Base-by-base conservation (phyloP, 1,140 invertebrate species). In the Diachasmimorpha longicaudata region DNA sequence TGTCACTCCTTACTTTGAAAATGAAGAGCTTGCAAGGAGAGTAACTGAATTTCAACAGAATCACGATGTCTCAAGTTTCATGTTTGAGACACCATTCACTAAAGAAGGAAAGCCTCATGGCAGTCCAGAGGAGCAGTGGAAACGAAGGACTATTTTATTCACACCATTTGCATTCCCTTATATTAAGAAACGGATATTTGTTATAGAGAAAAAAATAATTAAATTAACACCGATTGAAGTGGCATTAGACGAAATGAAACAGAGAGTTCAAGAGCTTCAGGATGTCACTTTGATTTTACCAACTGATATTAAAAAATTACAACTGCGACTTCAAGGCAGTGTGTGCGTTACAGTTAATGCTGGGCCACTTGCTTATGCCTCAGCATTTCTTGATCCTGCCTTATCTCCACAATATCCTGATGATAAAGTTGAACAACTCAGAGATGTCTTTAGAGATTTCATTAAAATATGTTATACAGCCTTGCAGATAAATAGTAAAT, bases 341-440 rank as follows among this genome's bases (percentile, higher is more conserved):
- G 94, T 98, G 75, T 96, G 95, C 84, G 96, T 97, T 10, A 96
- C 97, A 85, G 97, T 98, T 0, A 97, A 98, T 90, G 96, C 96
- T n/a, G 97, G 97, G 36, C 97, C 97, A 0, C 86, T 98, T 63
- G 96, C 96, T 3, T 98, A 98, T 88, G 97, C 97, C 0, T 93
- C 93, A 81, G 96, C 95, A 4, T 98, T 98, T 89, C 89, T 98
- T 0, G 94, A 95, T 86, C 92, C 94, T 10, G 90, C 92, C 31
- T 84, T 93, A 5, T 89, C 90, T 21, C 84, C 86, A 9, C 91
- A 92, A 66, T 96, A 96, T 86, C 92, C 95, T 0, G 91, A 94
- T 73, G 95, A 96, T 72, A 93, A 94, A 87, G 94, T 97, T 1
- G 93, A 95, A 82, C 93, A 95, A 81, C 88, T 97, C 0, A 96